phyloP scores from a whole-genome alignment of 1,140 invertebrate species.

The Pararge aegeria region DNA sequence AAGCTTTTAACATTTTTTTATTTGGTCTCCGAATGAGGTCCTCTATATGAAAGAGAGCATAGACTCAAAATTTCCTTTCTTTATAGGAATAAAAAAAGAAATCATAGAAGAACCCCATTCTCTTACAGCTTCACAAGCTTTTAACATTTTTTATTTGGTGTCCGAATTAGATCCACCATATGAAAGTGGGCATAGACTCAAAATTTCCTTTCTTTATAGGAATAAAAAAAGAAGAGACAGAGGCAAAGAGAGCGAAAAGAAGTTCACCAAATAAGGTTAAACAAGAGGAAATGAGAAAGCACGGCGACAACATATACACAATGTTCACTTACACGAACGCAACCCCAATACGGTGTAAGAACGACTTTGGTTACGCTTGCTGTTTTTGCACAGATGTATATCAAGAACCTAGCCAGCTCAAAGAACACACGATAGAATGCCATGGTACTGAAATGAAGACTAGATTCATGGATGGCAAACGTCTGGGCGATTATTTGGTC shows the following conservation, averaged over 20 bases:
- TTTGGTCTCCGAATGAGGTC: too few species aligned
- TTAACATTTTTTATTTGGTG: too few species aligned
- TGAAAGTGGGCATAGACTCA: background rate
- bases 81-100: too few species aligned
- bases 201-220: constrained; percentile 12
- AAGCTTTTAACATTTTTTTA: too few species aligned
- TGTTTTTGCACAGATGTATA: constrained; percentile 40
- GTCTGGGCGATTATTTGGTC: constrained; percentile 16
- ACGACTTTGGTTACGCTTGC: constrained; percentile 36
- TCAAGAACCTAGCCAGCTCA: constrained; percentile 36
- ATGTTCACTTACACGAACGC: constrained; percentile 46
- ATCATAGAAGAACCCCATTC: too few species aligned
- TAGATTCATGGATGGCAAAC: constrained; percentile 26
- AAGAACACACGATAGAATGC: constrained; percentile 30
- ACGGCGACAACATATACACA: constrained; percentile 41
- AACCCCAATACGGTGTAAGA: constrained; percentile 36
- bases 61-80: too few species aligned
- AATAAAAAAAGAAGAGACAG: constrained; percentile 3
- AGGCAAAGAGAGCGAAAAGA: constrained; percentile 5
- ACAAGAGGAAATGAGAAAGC: constrained; percentile 36
- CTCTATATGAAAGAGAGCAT: too few species aligned
- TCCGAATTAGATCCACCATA: too few species aligned
- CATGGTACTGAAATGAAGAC: constrained; percentile 28
- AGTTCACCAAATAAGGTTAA: constrained; percentile 6
- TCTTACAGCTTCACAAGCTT: too few species aligned